These are phyloP conservation scores for Tautogolabrus adspersus DNA, from an alignment of 2,113 vertebrate species.

Conservation along the genomic window DNA sequence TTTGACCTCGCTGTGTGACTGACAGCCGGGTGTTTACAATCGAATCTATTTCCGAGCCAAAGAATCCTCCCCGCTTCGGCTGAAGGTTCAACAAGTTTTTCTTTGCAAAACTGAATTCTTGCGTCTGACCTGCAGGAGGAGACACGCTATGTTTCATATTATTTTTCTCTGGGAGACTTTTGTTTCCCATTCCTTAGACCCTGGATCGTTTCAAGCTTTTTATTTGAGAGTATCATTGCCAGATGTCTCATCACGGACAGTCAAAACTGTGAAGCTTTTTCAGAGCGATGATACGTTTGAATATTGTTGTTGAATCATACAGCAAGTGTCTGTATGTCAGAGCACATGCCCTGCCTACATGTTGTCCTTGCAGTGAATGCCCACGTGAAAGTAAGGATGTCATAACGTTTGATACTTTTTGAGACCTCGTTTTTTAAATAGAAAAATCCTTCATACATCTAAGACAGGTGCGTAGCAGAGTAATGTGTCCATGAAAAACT, in stretches of 20 bases:
- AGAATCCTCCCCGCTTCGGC: constrained; percentile 12
- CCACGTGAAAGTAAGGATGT: background rate
- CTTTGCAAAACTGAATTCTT: constrained; percentile 3
- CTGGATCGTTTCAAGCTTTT: background rate
- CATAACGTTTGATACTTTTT: too few species aligned
- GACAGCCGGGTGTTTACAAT: constrained; percentile 53
- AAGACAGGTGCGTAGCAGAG: too few species aligned
- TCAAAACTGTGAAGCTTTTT: background rate
- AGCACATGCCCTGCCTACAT: background rate
- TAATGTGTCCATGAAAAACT: too few species aligned
- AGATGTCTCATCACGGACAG: background rate
- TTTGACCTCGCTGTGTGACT: constrained; percentile 55
- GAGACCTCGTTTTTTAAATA: too few species aligned
- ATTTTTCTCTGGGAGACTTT: background rate
- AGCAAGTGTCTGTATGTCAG: background rate
- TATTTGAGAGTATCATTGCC: background rate
- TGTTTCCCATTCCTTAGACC: background rate
- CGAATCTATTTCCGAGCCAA: constrained; percentile 60
- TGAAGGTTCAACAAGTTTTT: constrained; percentile 8
- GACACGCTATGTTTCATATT: background rate
- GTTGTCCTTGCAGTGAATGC: background rate
- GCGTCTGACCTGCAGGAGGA: background rate
- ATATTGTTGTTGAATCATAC: background rate
- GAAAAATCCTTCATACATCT: too few species aligned
- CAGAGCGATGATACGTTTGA: background rate